phyloP scores from a whole-genome alignment of 1,140 invertebrate genomes.

The Pteromalus puparum region DNA sequence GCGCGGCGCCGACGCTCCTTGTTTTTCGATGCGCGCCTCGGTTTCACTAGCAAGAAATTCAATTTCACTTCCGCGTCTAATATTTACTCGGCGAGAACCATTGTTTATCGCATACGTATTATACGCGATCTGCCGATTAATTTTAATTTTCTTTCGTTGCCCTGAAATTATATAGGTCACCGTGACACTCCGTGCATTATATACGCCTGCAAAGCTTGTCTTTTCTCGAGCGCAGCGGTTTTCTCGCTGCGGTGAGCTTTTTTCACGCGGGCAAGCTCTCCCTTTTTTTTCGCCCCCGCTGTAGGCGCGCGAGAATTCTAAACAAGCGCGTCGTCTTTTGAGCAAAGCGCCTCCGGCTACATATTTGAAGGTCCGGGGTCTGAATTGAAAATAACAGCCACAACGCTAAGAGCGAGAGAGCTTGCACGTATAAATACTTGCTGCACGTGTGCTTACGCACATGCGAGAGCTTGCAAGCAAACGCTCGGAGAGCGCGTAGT shows the following conservation, averaged over 20 bases:
- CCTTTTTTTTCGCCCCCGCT: too few relatives aligned
- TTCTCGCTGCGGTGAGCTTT: too few relatives aligned
- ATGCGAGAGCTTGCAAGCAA: neutral
- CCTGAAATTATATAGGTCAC: too few relatives aligned
- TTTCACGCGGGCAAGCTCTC: too few relatives aligned
- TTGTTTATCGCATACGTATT: neutral
- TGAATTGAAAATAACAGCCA: constrained; percentile 20
- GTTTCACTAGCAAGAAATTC: neutral
- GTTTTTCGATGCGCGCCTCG: neutral
- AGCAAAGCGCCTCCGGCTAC: neutral
- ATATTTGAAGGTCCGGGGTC: neutral
- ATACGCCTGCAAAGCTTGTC: too few relatives aligned
- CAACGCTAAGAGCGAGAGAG: neutral
- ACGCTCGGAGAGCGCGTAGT: too few relatives aligned
- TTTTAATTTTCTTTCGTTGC: too few relatives aligned
- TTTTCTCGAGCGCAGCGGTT: too few relatives aligned
- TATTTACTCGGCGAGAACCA: too few relatives aligned
- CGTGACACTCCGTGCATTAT: too few relatives aligned
- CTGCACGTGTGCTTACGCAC: neutral
- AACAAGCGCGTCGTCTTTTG: neutral
- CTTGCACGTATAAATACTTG: neutral
- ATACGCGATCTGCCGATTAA: too few relatives aligned
- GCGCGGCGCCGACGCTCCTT: neutral
- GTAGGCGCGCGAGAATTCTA: too few relatives aligned
- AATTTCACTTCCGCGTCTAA: neutral